These are phyloP conservation scores for Drosophila sp. DNA, from an alignment of 1,140 invertebrate species.

Conservation along the genomic window DNA sequence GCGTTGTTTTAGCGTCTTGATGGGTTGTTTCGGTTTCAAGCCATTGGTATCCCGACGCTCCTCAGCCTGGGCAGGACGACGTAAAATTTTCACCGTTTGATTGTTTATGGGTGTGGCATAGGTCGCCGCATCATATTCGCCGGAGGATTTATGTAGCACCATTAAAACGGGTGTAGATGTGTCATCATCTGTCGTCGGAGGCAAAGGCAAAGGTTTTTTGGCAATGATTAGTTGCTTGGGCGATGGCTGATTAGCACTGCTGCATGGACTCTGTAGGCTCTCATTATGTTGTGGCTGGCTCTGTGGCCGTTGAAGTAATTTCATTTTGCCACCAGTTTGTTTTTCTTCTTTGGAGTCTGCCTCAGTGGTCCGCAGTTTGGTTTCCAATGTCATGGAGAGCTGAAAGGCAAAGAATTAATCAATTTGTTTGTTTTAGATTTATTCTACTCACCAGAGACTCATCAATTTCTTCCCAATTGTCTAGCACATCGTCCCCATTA, in stretches of 20 bases:
- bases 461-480: constrained; percentile 93
- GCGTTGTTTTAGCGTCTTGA: constrained; percentile 93
- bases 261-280: constrained; percentile 19
- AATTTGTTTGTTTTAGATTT: background rate
- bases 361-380: constrained; percentile 50
- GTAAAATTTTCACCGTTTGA: constrained; percentile 92
- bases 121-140: constrained; percentile 85
- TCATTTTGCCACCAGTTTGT: constrained; percentile 72
- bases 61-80: constrained; percentile 86
- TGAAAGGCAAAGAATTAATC: constrained; percentile 18
- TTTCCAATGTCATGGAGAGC: constrained; percentile 74
- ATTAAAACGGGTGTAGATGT: constrained; percentile 67
- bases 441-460: constrained; percentile 86
- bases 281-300: constrained; percentile 42
- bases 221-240: constrained; percentile 84
- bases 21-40: constrained; percentile 86
- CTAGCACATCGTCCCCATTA: constrained; percentile 86
- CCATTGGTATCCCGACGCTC: constrained; percentile 85
- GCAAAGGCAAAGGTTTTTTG: constrained; percentile 73
- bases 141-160: constrained; percentile 71
- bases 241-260: constrained; percentile 60
- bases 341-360: constrained; percentile 28
- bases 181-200: constrained; percentile 74
- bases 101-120: constrained; percentile 85
- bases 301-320: constrained; percentile 83